These are phyloP conservation scores for Saccostrea glomerata DNA, from an alignment of 1,140 invertebrate genomes.

Conservation along the genomic window DNA sequence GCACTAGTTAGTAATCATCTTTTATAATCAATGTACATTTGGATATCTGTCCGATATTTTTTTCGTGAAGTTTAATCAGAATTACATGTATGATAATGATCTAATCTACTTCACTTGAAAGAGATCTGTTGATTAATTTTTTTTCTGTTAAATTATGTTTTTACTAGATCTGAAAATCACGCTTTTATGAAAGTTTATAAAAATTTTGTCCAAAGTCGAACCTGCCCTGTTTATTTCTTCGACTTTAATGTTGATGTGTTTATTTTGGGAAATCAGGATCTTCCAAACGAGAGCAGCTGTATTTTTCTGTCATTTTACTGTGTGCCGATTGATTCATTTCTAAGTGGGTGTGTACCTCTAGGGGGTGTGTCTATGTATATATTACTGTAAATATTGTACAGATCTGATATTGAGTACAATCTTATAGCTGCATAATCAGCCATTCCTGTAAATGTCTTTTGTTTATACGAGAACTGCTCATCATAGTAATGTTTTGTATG, in stretches of 20 bases:
- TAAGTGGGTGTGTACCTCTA: background rate
- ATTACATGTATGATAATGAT: too few species aligned
- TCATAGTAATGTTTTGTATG: background rate
- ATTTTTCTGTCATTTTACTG: background rate
- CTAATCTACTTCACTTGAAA: too few species aligned
- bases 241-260: too few species aligned
- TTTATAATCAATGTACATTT: too few species aligned
- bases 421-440: background rate
- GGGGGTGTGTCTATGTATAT: background rate
- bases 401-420: constrained; percentile 11
- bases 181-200: too few species aligned
- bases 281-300: constrained; percentile 23
- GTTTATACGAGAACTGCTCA: background rate
- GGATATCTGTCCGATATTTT: too few species aligned
- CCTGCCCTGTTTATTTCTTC: too few species aligned
- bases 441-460: background rate
- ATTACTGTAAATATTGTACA: background rate
- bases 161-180: background rate
- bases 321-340: background rate
- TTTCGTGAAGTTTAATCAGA: too few species aligned
- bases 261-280: constrained; percentile 8
- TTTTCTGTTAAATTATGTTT: background rate
- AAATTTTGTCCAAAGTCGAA: too few species aligned
- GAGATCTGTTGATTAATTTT: too few species aligned
- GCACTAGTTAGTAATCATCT: too few species aligned